Conservation (phyloP, 2,113 vertebrate genomes). For the Australoheros scitulus region DNA sequence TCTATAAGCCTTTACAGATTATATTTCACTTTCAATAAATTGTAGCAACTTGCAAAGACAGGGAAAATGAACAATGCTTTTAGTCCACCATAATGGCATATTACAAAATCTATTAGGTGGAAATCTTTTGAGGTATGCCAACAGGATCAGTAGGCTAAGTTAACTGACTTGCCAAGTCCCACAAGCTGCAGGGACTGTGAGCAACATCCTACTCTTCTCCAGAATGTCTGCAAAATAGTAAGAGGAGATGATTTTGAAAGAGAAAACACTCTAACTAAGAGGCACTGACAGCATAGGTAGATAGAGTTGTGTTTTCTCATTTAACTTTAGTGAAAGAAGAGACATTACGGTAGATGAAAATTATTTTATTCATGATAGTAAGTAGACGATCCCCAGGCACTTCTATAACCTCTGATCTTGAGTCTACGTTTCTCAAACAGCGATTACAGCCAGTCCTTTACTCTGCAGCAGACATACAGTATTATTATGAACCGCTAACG, state of each 20-base stretch:
- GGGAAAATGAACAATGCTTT: background rate
- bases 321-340: background rate
- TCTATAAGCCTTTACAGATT: constrained; percentile 17
- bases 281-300: background rate
- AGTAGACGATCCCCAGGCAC: background rate
- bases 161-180: background rate
- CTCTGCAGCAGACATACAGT: background rate
- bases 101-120: constrained; percentile 9
- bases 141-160: constrained; percentile 32
- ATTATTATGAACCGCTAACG: background rate
- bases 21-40: constrained; percentile 5
- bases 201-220: background rate
- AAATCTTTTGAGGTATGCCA: background rate
- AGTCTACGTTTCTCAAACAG: background rate
- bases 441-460: background rate
- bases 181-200: constrained; percentile 6
- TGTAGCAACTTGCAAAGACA: background rate
- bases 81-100: background rate
- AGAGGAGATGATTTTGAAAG: background rate
- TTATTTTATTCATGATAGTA: background rate
- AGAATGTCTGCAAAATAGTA: background rate
- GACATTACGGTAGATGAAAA: background rate
- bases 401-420: background rate
- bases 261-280: background rate
- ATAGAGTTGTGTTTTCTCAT: background rate